phyloP scores from a whole-genome alignment of 2,888 invertebrate genomes.

The Brenthis hecate region DNA sequence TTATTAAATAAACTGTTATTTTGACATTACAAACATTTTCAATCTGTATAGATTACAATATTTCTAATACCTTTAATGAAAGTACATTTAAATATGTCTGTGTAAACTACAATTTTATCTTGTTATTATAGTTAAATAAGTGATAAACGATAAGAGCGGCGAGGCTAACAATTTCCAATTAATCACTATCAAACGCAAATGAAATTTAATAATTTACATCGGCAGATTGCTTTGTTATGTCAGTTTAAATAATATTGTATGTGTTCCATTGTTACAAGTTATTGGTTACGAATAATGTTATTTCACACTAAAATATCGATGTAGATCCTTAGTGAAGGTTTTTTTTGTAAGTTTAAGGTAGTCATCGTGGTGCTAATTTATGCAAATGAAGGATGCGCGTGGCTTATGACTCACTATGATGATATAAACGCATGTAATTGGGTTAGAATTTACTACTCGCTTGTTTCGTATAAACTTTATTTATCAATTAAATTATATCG shows the following conservation, averaged over 20 bases:
- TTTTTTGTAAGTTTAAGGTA: conserved; percentile 2
- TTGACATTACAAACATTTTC: no score
- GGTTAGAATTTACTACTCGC: conserved; percentile 1
- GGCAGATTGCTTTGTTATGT: neutral
- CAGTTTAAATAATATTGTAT: neutral
- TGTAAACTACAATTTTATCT: no score
- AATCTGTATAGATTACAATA: no score
- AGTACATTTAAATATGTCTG: no score
- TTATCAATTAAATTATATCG: no score
- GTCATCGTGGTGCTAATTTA: conserved; percentile 16
- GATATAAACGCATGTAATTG: conserved; percentile 2
- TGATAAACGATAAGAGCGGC: neutral
- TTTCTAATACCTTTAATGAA: no score
- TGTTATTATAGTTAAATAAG: no score
- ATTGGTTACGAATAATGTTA: neutral
- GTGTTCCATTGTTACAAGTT: neutral
- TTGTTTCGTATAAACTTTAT: neutral
- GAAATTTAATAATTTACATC: neutral
- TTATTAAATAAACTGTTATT: no score
- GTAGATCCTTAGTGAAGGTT: neutral
- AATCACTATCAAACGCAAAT: conserved; percentile 3
- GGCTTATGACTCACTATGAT: conserved; percentile 24
- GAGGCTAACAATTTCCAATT: neutral
- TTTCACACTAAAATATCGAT: neutral
- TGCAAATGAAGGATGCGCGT: conserved; percentile 22